Conservation (phyloP, 2,113 vertebrate genomes). For the Epinephelus moara region DNA sequence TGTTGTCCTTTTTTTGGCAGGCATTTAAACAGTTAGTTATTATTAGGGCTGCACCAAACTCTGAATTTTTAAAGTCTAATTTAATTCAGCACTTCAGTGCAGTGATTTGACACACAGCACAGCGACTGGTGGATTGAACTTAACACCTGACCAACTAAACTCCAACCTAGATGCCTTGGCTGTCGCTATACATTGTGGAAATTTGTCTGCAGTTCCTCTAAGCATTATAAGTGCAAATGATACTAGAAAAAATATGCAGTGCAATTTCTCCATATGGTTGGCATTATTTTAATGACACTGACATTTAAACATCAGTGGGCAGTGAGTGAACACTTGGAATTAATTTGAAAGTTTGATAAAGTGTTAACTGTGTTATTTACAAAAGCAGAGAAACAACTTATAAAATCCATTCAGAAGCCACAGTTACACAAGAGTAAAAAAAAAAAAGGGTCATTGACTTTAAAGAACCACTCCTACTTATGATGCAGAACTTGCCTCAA, state of each 20-base stretch:
- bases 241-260: background rate
- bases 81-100: slow-evolving; percentile 13
- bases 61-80: slow-evolving; percentile 9
- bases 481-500: background rate
- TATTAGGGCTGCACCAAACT: slow-evolving; percentile 47
- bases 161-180: background rate
- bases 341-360: background rate
- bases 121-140: background rate
- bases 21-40: slow-evolving; percentile 53
- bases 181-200: background rate
- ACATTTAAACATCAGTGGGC: slow-evolving; percentile 13
- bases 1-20: slow-evolving; percentile 64
- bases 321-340: background rate
- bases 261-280: background rate
- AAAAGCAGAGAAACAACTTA: background rate
- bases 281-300: slow-evolving; percentile 1
- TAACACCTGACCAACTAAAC: background rate
- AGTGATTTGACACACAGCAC: background rate
- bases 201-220: background rate
- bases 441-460: background rate
- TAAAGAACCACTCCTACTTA: background rate
- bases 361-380: background rate
- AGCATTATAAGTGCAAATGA: background rate
- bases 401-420: background rate
- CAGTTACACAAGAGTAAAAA: background rate